A percentile compares a stretch with the other conserved stretches of the same genome.
Evolutionary conservation across 2,797 vertebrate species (phyloP).

Genomic region (Enteromius mattozi): DNA sequence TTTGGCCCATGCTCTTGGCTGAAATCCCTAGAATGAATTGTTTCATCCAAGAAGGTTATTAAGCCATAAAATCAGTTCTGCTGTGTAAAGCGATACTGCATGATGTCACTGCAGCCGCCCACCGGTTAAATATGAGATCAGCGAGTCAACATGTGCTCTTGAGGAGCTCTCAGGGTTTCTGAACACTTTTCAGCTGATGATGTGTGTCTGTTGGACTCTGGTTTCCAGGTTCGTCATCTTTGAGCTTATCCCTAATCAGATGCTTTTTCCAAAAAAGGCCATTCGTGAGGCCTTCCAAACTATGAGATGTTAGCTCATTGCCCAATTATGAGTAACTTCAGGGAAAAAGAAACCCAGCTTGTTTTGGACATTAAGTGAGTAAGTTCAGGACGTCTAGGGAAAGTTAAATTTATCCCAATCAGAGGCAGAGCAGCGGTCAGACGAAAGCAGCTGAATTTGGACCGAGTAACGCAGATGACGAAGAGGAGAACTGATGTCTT

Average conservation of each 20-base stretch:
- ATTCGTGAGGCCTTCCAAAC: conserved; percentile 62
- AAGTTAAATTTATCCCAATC: conserved; percentile 63
- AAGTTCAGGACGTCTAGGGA: conserved; percentile 46
- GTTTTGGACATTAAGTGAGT: conserved; percentile 38
- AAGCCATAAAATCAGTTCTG: conserved; percentile 63
- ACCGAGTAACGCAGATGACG: conserved; percentile 26
- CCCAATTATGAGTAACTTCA: conserved; percentile 70
- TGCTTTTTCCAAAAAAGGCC: conserved; percentile 80
- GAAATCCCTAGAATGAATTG: conserved; percentile 29
- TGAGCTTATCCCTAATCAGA: conserved; percentile 71
- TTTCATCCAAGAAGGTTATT: conserved; percentile 63
- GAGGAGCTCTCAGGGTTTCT: conserved; percentile 63
- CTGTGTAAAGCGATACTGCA: conserved; percentile 62
- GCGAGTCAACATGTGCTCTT: conserved; percentile 43
- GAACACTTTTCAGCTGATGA: conserved; percentile 60
- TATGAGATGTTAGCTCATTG: conserved; percentile 69
- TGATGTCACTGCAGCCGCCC: conserved; percentile 67
- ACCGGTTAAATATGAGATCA: conserved; percentile 60
- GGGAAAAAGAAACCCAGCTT: conserved; percentile 48
- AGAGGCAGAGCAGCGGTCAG: conserved; percentile 43
- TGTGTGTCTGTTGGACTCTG: conserved; percentile 59
- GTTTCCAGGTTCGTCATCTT: conserved; percentile 70
- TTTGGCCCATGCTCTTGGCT: conserved; percentile 55
- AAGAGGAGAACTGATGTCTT: conserved; percentile 16
- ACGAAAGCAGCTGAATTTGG: conserved; percentile 52